Evolutionary conservation across 2,888 invertebrate species (phyloP), one percentile per base, ranked within the genome.

Genomic region (Rhagonycha lutea): DNA sequence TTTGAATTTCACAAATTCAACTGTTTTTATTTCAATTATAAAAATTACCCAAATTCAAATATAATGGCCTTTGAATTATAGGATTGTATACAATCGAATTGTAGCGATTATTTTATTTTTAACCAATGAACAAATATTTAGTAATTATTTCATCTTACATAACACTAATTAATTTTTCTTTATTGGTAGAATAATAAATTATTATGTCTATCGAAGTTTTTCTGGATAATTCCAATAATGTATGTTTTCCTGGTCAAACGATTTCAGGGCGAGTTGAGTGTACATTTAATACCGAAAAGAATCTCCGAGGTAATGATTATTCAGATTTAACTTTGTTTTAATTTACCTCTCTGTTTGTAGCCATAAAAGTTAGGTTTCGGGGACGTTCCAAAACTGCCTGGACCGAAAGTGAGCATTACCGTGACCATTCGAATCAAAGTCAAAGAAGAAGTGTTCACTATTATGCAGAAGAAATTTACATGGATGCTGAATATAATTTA

Each of bases 171-270:
- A 61, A 12, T 18, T 18, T 65, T 24, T 24, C 0, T 14, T 26
- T n/a, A n/a, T 47, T 7, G n/a, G 3, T 65, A 65, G 14, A 14
- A 8, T 24, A 0, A 65, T n/a, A n/a, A n/a, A n/a, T n/a, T n/a
- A n/a, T 10, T 4, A 65, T 65, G 63, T 65, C 70, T 0, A 32
- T 75, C 72, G 69, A 84, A 78, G 78, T 85, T 26, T 80, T 82
- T 79, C 75, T 84, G 70, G 85, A 85, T 68, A 85, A 85, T 74
- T 83, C 83, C 73, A 79, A 76, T 68, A 73, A 47, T 23, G 67
- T 61, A 7, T 79, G 75, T 65, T 78, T 65, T 69, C 79, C 79
- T 12, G 80, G 80, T 1, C 78, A 80, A 72, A 79, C 79, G 14
- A 69, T 80, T 47, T 61, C 78, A 5, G 80, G 80, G 0, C 67